A percentile compares a stretch with the other conserved stretches of the same genome.
Conservation (phyloP, 2,888 invertebrate species). For the Drosophila neotestacea region DNA sequence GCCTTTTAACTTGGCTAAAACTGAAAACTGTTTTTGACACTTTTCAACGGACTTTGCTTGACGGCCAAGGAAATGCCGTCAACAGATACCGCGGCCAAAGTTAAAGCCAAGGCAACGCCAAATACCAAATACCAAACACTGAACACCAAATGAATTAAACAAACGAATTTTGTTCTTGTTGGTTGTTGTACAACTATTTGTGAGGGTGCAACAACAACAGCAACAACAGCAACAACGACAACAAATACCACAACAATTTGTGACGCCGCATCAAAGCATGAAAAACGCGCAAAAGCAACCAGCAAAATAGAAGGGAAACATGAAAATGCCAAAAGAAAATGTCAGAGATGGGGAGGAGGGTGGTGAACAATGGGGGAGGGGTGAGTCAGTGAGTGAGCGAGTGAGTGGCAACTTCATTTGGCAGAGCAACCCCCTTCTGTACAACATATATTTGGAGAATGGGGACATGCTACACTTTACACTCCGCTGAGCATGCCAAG, state of each 20-base stretch:
- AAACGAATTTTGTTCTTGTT: slow-evolving; percentile 39
- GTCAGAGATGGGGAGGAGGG: background rate
- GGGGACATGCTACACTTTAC: slow-evolving; percentile 67
- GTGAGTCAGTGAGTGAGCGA: slow-evolving; percentile 10
- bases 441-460: background rate
- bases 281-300: slow-evolving; percentile 70
- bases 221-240: slow-evolving; percentile 45
- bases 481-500: slow-evolving; percentile 78
- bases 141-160: slow-evolving; percentile 55
- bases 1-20: slow-evolving; percentile 22
- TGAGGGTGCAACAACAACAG: slow-evolving; percentile 49
- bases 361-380: background rate
- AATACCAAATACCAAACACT: slow-evolving; percentile 38
- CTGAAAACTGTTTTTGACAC: slow-evolving; percentile 75
- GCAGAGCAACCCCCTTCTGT: slow-evolving; percentile 22
- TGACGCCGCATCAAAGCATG: slow-evolving; percentile 82
- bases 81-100: slow-evolving; percentile 59
- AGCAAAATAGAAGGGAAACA: slow-evolving; percentile 60
- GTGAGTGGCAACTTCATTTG: slow-evolving; percentile 64
- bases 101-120: slow-evolving; percentile 36
- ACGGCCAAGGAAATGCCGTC: slow-evolving; percentile 51
- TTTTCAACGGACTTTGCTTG: slow-evolving; percentile 71
- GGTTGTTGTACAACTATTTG: slow-evolving; percentile 55
- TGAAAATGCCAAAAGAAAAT: slow-evolving; percentile 49
- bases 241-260: slow-evolving; percentile 82